Percentiles rank a stretch among this genome's conserved stretches.
phyloP scores from a whole-genome alignment of 1,140 invertebrate genomes.

The Drosophila eugracilis region DNA sequence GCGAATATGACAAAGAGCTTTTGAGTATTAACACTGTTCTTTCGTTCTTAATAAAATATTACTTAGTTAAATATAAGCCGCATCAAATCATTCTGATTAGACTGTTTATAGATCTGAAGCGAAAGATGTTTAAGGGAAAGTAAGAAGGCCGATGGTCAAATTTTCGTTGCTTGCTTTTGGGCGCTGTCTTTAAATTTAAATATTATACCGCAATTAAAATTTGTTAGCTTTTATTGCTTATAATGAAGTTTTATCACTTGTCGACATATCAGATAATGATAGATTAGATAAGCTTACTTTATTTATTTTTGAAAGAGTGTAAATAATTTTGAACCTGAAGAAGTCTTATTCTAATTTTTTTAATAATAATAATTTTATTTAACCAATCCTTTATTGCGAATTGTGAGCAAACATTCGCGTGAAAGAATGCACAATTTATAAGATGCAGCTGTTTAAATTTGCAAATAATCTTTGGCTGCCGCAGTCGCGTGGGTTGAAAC shows the following conservation, averaged over 20 bases:
- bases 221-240: too few species aligned
- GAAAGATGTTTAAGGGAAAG: neutral
- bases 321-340: too few species aligned
- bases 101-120: neutral
- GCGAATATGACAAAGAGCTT: neutral
- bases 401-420: conserved; percentile 12
- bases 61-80: conserved; percentile 7
- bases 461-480: conserved; percentile 10
- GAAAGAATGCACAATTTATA: conserved; percentile 1
- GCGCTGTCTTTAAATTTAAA: neutral
- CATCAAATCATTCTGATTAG: conserved; percentile 1
- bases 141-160: fast-evolving
- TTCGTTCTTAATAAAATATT: neutral
- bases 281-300: too few species aligned
- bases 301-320: neutral
- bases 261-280: too few species aligned
- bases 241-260: too few species aligned
- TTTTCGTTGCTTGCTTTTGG: conserved; percentile 2
- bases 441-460: conserved; percentile 35
- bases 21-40: neutral
- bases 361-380: neutral
- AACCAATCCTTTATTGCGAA: conserved; percentile 12
- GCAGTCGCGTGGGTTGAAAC: conserved; percentile 5
- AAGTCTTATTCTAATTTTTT: too few species aligned
- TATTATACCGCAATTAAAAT: neutral